Evolutionary conservation across 2,797 vertebrate species (phyloP), one percentile per base, ranked within the genome.

Genomic region (Ctenosaura bakeri): DNA sequence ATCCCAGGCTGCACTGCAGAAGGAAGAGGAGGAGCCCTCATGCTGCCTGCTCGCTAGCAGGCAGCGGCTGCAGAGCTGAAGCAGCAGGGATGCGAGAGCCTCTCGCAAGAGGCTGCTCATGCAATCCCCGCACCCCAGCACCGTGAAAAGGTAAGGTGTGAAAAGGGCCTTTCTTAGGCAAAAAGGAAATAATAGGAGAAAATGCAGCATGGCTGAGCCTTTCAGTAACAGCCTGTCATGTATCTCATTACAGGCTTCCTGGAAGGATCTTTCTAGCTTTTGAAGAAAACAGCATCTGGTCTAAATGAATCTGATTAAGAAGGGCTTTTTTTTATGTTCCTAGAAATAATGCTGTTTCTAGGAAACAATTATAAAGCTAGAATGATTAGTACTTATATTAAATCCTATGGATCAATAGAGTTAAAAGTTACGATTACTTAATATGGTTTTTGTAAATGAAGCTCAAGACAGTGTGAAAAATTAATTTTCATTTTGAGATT

Each of bases 381-480:
- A 74, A 54, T 14, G 2, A 35, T 85, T 71, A 52, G 24, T 85
- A n/a, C 8, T 42, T 85, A 14, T 50, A 87, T 50, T 46, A 6
- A n/a, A 79, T 79, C 29, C 77, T 69, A 69, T 80, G 10, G 4
- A 79, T 88, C 12, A 64, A 80, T 79, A 50, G 24, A 46, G 38
- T 29, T 29, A 12, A 69, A 52, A 80, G 24, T n/a, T 6, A 54
- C 24, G 6, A 79, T 46, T 59, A 89, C 54, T 59, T 79, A 6
- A 89, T 80, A 29, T 66, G 13, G 6, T 90, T 85, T 83, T n/a
- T 9, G 0, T 89, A 64, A 77, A 14, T 35, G 29, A 90, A 83
- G 22, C 56, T 56, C 29, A 74, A 42, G 14, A 2, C 26, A 38
- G 1, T 66, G 62, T 77, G 76, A 46, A 82, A 79, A 83, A 85